phyloP scores from a whole-genome alignment of 2,888 invertebrate genomes.

The Hoplodrina ambigua region DNA sequence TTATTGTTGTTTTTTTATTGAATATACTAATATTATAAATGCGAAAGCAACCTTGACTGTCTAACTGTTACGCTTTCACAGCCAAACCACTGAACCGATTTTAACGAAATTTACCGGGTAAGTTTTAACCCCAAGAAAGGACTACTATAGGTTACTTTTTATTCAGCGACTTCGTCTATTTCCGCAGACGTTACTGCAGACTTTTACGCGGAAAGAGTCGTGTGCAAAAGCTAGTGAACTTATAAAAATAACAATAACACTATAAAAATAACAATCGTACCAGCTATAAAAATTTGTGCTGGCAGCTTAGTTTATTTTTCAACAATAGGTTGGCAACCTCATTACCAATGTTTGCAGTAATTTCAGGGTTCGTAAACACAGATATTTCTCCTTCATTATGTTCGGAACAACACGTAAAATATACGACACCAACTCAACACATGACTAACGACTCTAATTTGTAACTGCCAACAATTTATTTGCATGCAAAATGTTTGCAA shows the following conservation, averaged over 20 bases:
- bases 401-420: slow-evolving; percentile 33
- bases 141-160: too few relatives aligned
- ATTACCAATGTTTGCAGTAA: slow-evolving; percentile 8
- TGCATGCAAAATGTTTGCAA: slow-evolving; percentile 50
- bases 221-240: background rate
- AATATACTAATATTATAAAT: too few relatives aligned
- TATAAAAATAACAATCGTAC: background rate
- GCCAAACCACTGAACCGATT: too few relatives aligned
- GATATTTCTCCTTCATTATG: slow-evolving; percentile 30
- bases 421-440: slow-evolving; percentile 37
- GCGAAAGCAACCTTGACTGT: too few relatives aligned
- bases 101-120: too few relatives aligned
- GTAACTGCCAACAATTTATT: slow-evolving; percentile 50
- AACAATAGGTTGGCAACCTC: background rate
- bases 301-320: background rate
- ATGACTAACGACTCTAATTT: slow-evolving; percentile 51
- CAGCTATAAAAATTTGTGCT: background rate
- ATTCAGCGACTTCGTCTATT: too few relatives aligned
- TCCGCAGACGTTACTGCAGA: too few relatives aligned
- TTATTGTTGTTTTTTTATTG: too few relatives aligned
- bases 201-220: too few relatives aligned
- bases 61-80: too few relatives aligned
- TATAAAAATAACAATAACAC: too few relatives aligned
- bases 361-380: slow-evolving; percentile 13
- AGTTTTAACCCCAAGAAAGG: too few relatives aligned